A percentile compares a stretch with the other conserved stretches of the same genome.
These are phyloP conservation scores for Brachylomia viminalis DNA, from an alignment of 2,888 invertebrate genomes.

Conservation along the genomic window DNA sequence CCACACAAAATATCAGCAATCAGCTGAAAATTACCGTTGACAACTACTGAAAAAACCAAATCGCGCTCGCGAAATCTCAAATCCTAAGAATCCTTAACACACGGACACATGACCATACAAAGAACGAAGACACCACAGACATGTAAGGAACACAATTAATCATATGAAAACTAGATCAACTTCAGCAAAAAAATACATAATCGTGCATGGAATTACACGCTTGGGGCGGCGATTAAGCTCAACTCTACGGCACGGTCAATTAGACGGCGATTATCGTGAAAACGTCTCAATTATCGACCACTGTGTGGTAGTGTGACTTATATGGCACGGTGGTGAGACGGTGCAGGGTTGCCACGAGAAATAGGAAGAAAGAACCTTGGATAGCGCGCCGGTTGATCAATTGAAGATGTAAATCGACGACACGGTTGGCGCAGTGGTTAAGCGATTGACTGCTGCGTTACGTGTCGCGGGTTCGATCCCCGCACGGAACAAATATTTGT, in stretches of 20 bases:
- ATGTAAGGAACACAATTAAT: conserved; percentile 68
- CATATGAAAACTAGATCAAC: conserved; percentile 75
- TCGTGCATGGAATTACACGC: conserved; percentile 77
- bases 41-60: background rate
- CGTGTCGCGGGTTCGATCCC: too few relatives aligned
- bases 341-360: conserved; percentile 31
- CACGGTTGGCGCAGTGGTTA: too few relatives aligned
- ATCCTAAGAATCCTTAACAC: background rate
- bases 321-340: conserved; percentile 45
- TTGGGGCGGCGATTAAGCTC: conserved; percentile 71
- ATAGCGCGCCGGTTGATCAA: background rate
- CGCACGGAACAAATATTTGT: too few relatives aligned
- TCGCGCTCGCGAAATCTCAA: background rate
- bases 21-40: background rate
- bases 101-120: conserved; percentile 34
- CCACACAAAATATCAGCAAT: background rate
- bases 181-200: conserved; percentile 68
- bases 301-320: conserved; percentile 55
- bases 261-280: conserved; percentile 77
- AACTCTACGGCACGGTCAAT: conserved; percentile 75
- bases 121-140: conserved; percentile 25
- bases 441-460: too few relatives aligned
- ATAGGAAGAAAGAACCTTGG: background rate
- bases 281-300: conserved; percentile 80
- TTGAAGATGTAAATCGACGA: too few relatives aligned